phyloP scores from a whole-genome alignment of 2,888 invertebrate species.

The Leptothorax acervorum region DNA sequence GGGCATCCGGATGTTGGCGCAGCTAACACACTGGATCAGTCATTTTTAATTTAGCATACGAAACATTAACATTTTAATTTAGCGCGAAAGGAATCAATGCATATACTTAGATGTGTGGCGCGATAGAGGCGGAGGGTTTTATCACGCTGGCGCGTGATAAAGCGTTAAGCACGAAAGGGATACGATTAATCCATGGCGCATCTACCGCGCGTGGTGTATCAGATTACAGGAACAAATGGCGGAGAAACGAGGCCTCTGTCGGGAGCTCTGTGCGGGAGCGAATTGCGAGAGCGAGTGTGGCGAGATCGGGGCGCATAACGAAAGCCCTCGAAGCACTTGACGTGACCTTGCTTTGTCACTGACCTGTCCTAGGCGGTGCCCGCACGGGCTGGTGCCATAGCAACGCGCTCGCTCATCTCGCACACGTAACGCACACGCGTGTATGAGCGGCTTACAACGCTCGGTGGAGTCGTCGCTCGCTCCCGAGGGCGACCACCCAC shows the following conservation, averaged over 20 bases:
- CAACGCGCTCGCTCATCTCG: slow-evolving; percentile 51
- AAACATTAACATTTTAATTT: no score
- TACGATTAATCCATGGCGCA: slow-evolving; percentile 16
- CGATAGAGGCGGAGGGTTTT: neutral
- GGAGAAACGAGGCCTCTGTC: slow-evolving; percentile 16
- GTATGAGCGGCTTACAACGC: neutral
- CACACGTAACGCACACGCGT: neutral
- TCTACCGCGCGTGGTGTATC: neutral
- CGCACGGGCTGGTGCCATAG: slow-evolving; percentile 65
- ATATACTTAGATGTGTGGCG: neutral
- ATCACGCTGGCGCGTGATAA: neutral
- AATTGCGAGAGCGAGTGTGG: neutral
- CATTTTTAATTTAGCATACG: no score
- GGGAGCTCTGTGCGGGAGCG: neutral
- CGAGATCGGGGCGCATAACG: slow-evolving; percentile 49
- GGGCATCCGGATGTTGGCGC: neutral
- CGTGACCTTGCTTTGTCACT: slow-evolving; percentile 85
- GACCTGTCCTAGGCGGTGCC: slow-evolving; percentile 84
- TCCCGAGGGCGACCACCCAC: slow-evolving; percentile 55
- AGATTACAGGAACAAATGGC: slow-evolving; percentile 9
- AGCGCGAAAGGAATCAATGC: neutral
- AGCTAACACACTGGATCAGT: neutral
- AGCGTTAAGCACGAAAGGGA: neutral
- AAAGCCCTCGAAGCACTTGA: slow-evolving; percentile 71
- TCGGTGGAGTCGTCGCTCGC: slow-evolving; percentile 3